Conservation (phyloP, 1,140 invertebrate genomes). For the Dendroctonus ponderosae region DNA sequence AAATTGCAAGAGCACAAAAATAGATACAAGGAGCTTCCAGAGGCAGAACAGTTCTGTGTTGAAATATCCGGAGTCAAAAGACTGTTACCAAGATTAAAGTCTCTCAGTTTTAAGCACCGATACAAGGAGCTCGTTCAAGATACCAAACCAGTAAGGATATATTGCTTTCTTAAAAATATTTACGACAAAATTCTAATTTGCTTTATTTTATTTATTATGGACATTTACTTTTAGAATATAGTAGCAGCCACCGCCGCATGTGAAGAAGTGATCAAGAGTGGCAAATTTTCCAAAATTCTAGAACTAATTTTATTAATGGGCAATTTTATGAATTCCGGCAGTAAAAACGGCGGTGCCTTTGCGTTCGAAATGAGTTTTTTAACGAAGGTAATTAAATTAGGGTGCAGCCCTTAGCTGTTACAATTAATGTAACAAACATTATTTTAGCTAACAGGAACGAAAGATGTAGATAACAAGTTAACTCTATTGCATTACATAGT, state of each 20-base stretch:
- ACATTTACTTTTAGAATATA: constrained; percentile 67
- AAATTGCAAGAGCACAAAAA: constrained; percentile 77
- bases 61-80: constrained; percentile 90
- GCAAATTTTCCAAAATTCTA: constrained; percentile 86
- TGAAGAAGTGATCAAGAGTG: constrained; percentile 88
- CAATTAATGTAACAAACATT: background rate
- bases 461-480: constrained; percentile 89
- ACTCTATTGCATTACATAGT: constrained; percentile 93
- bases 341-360: constrained; percentile 87
- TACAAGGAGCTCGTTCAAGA: constrained; percentile 83
- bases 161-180: background rate
- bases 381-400: constrained; percentile 69
- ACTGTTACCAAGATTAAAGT: constrained; percentile 81
- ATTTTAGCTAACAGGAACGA: constrained; percentile 84
- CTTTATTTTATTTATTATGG: background rate
- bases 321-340: constrained; percentile 95
- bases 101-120: constrained; percentile 85
- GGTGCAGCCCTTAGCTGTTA: background rate
- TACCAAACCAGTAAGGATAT: constrained; percentile 78
- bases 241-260: constrained; percentile 93
- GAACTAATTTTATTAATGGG: constrained; percentile 88
- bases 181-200: background rate
- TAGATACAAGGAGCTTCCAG: constrained; percentile 78
- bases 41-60: constrained; percentile 92
- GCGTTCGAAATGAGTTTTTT: constrained; percentile 97